phyloP scores from a whole-genome alignment of 2,888 invertebrate species.

The Adela reaumurella region DNA sequence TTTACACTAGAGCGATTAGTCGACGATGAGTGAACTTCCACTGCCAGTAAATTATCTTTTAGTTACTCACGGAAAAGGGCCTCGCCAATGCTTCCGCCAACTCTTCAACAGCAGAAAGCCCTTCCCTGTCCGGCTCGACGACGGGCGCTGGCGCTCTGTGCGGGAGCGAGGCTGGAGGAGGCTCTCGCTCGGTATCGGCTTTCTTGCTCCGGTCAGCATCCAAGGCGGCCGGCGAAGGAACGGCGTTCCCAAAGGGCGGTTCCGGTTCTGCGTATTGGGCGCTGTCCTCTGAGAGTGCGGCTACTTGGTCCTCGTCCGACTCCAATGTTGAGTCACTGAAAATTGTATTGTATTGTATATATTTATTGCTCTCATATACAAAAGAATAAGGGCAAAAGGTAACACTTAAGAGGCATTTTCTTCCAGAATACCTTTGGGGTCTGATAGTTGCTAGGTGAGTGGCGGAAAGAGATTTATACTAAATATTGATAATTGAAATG shows the following conservation, averaged over 20 bases:
- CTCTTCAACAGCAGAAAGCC: slow-evolving; percentile 39
- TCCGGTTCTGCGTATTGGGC: slow-evolving; percentile 39
- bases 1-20: no score
- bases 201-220: slow-evolving; percentile 26
- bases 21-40: no score
- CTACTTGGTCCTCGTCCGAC: slow-evolving; percentile 10
- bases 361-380: no score
- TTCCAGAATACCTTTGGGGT: no score
- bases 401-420: no score
- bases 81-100: slow-evolving; percentile 43
- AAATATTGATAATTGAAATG: no score
- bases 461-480: no score
- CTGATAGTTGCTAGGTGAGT: no score
- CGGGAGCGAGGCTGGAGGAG: slow-evolving; percentile 29
- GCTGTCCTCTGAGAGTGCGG: slow-evolving; percentile 12
- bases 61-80: slow-evolving; percentile 38
- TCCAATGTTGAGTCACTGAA: slow-evolving; percentile 39
- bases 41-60: no score
- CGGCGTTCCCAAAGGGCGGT: slow-evolving; percentile 21
- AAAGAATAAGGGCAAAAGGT: no score
- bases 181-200: slow-evolving; percentile 21
- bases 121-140: slow-evolving; percentile 19
- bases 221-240: slow-evolving; percentile 38
- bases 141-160: slow-evolving; percentile 37
- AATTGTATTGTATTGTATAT: no score